Evolutionary conservation across 1,140 invertebrate species (phyloP).

Genomic region (Heterodera carotae): DNA sequence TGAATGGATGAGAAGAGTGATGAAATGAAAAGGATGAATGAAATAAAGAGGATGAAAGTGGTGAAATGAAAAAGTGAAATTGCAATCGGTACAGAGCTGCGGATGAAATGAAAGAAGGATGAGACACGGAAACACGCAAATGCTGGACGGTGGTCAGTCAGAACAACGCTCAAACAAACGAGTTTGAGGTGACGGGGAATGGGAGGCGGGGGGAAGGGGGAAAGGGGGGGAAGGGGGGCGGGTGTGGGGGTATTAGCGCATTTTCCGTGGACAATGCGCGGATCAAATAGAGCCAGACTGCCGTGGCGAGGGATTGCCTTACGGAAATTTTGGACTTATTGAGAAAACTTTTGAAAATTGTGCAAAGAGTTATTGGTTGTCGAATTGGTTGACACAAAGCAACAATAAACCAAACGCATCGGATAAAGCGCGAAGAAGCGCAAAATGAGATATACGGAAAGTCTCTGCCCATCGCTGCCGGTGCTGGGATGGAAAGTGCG

Average conservation of each 20-base stretch:
- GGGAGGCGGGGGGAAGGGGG: background rate
- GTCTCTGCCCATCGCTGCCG: no score
- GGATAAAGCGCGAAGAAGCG: background rate
- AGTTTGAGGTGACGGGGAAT: background rate
- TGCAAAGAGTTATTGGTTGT: background rate
- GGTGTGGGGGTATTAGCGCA: background rate
- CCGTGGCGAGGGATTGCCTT: background rate
- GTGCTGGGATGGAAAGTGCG: no score
- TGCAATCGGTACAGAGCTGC: background rate
- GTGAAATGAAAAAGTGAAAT: background rate
- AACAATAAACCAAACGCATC: background rate
- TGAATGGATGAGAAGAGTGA: no score
- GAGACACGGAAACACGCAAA: background rate
- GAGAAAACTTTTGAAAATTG: background rate
- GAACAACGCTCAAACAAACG: constrained; percentile 14
- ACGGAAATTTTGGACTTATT: background rate
- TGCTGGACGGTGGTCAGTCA: constrained; percentile 7
- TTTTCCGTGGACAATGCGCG: constrained; percentile 16
- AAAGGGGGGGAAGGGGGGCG: background rate
- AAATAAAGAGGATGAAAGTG: background rate
- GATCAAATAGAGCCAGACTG: background rate
- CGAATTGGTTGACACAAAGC: background rate
- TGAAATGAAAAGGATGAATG: no score
- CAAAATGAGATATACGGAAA: no score
- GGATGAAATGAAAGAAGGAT: background rate